phyloP scores from a whole-genome alignment of 2,797 vertebrate species.

The Propithecus deckenii region DNA sequence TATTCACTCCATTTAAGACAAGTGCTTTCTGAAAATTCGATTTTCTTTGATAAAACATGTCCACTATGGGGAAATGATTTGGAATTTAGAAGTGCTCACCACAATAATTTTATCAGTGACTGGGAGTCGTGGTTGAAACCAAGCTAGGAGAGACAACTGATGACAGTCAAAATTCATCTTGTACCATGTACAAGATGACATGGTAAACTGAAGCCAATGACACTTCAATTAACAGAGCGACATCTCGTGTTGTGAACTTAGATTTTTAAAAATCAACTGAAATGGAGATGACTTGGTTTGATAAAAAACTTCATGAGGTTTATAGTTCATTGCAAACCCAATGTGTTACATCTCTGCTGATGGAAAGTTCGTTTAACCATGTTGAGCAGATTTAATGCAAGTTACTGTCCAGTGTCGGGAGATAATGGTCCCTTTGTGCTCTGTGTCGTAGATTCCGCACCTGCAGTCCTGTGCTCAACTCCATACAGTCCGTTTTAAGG shows the following conservation, averaged over 20 bases:
- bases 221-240: background rate
- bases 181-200: background rate
- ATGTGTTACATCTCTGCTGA: background rate
- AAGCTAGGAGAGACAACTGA: background rate
- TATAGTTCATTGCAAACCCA: background rate
- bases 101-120: conserved; percentile 5
- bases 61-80: background rate
- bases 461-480: background rate
- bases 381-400: background rate
- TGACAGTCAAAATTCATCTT: background rate
- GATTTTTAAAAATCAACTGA: background rate
- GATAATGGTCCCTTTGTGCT: background rate
- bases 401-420: background rate
- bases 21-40: background rate
- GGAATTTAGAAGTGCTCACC: background rate
- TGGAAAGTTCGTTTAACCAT: background rate
- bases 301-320: background rate
- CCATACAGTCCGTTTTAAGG: background rate
- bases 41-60: background rate
- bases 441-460: background rate
- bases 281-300: background rate
- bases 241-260: background rate
- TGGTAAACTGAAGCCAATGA: background rate
- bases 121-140: background rate
- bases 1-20: background rate